Percentiles rank a stretch among this genome's conserved stretches.
Conservation (phyloP, 2,888 invertebrate species). For the Agrilus cyanescens region DNA sequence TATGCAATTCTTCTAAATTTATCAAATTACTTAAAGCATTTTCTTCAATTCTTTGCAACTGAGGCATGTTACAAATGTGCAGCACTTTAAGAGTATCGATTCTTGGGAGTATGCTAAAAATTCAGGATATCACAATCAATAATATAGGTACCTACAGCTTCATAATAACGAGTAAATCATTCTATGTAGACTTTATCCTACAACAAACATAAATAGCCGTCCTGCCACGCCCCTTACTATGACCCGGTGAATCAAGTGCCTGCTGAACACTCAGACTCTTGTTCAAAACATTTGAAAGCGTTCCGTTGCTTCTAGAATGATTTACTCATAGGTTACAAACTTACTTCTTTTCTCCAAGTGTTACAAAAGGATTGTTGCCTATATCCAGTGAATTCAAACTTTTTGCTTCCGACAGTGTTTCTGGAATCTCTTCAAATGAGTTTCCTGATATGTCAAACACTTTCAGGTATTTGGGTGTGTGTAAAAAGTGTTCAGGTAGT, state of each 20-base stretch:
- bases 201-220: too few relatives aligned
- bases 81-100: conserved; percentile 50
- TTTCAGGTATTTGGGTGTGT: conserved; percentile 52
- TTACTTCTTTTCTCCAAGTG: conserved; percentile 39
- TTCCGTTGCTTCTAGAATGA: too few relatives aligned
- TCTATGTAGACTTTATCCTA: too few relatives aligned
- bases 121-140: conserved; percentile 1
- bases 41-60: conserved; percentile 43
- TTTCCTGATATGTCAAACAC: conserved; percentile 58
- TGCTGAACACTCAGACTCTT: too few relatives aligned
- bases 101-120: conserved; percentile 51
- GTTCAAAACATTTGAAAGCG: too few relatives aligned
- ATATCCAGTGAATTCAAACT: conserved; percentile 50
- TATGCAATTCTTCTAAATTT: conserved; percentile 44
- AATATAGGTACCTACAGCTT: too few relatives aligned
- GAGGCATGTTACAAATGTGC: conserved; percentile 55
- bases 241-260: too few relatives aligned
- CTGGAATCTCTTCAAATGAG: conserved; percentile 45
- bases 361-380: conserved; percentile 56
- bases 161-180: too few relatives aligned
- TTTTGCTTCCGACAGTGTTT: conserved; percentile 46
- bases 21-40: conserved; percentile 45
- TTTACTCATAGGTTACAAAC: conserved; percentile 12
- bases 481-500: conserved; percentile 54
- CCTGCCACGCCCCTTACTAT: too few relatives aligned